Conservation (phyloP, 2,888 invertebrate species). For the Embidobia sp. region DNA sequence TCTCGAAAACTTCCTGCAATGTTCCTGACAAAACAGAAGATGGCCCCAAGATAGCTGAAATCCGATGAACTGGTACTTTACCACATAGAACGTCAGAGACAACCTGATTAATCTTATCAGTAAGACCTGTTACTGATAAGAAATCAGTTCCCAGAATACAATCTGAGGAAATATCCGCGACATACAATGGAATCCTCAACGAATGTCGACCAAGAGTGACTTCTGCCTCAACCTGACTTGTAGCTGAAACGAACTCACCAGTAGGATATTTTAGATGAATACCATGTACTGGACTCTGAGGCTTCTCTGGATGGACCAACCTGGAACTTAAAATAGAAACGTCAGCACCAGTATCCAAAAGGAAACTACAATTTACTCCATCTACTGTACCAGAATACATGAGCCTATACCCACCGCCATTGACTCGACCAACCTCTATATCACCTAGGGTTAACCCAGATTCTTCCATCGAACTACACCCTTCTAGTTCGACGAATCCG, state of each 20-base stretch:
- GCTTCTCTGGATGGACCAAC: background rate
- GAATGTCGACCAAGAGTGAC: constrained; percentile 20
- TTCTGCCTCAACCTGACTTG: background rate
- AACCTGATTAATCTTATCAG: background rate
- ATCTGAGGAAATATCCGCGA: background rate
- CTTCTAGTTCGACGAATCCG: constrained; percentile 3
- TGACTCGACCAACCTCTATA: background rate
- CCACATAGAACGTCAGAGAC: background rate
- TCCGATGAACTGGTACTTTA: background rate
- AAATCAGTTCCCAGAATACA: constrained; percentile 1
- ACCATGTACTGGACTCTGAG: background rate
- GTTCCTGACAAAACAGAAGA: background rate
- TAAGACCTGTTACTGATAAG: background rate
- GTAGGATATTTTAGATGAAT: constrained; percentile 6
- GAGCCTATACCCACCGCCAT: background rate
- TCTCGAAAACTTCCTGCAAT: background rate
- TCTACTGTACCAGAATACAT: background rate
- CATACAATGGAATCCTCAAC: background rate
- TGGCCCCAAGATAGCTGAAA: no score
- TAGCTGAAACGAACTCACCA: constrained; percentile 10
- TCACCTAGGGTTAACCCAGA: background rate
- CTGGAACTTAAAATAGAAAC: constrained; percentile 9
- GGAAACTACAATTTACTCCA: background rate
- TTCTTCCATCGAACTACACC: background rate
- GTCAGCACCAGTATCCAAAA: constrained; percentile 12